These are phyloP conservation scores for Stegana nigrithorax DNA, from an alignment of 2,888 invertebrate species.

Conservation along the genomic window DNA sequence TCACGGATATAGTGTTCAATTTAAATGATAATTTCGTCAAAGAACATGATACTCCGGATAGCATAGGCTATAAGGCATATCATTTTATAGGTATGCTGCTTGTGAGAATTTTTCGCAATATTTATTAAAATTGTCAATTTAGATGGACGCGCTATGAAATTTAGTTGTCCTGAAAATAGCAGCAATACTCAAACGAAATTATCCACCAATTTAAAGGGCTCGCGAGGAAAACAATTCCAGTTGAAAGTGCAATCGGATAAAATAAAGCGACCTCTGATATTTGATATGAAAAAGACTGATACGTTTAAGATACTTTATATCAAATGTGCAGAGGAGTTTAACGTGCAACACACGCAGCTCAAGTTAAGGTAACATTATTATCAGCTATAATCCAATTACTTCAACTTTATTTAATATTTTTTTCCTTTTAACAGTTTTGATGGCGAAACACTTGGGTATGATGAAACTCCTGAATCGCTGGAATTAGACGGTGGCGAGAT, in stretches of 20 bases:
- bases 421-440: no score
- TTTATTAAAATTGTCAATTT: background rate
- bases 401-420: background rate
- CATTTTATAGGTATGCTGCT: slow-evolving; percentile 54
- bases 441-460: slow-evolving; percentile 55
- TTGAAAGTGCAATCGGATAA: slow-evolving; percentile 60
- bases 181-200: slow-evolving; percentile 36
- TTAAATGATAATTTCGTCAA: slow-evolving; percentile 49
- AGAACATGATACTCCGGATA: slow-evolving; percentile 54
- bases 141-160: slow-evolving; percentile 51
- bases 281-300: slow-evolving; percentile 51
- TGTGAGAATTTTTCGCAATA: background rate
- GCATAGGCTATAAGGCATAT: slow-evolving; percentile 52
- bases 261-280: slow-evolving; percentile 55
- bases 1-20: slow-evolving; percentile 50
- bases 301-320: slow-evolving; percentile 56
- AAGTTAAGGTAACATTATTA: no score
- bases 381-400: no score
- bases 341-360: slow-evolving; percentile 15
- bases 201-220: no score
- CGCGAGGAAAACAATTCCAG: no score
- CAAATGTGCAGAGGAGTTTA: slow-evolving; percentile 62
- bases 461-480: slow-evolving; percentile 56
- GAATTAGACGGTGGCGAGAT: slow-evolving; percentile 65
- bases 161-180: background rate